Evolutionary conservation across 2,888 invertebrate species (phyloP), one percentile per base, ranked within the genome.

Genomic region (Muschampia plurimacula): DNA sequence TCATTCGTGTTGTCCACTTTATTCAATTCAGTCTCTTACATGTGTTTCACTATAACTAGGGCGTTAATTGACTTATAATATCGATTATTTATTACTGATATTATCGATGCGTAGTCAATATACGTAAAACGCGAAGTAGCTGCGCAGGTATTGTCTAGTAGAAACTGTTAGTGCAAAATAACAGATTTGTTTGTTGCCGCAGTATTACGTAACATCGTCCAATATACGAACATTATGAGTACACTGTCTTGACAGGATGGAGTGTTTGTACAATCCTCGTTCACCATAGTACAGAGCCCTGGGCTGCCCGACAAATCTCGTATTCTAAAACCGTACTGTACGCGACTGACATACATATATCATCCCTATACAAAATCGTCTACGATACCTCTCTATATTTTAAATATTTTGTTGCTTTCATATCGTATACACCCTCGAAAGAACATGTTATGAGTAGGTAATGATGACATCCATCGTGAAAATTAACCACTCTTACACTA

Each of bases 131-230:
- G 39, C 10, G 15, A 28, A n/a, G 32, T 22, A 46, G 28, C 0
- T 28, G 49, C 46, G 59, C 70, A 36, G 65, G 57, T 70, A 59
- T n/a, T 44, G 12, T 1, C 28, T 46, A 63, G 44, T 67, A 46
- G n/a, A 52, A 70, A 28, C 55, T 74, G 68, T 67, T 66, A 41
- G 49, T 74, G 70, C 63, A 68, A 73, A 68, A 67, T 72, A 69
- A 44, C 67, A 75, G 46, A 57, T 83, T 83, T 70, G 81, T 83
- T 83, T 80, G 74, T 76, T 82, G 82, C 87, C 86, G 89, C 89
- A 88, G 83, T 86, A 74, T 89, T 88, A 87, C 81, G 86, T 87
- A 90, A 89, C 78, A 32, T 75, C 72, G 72, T 78, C 74, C 77
- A 66, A 73, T 70, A 77, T 80, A 73, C n/a, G n/a, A 49, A 41